These are phyloP conservation scores for Maniola jurtina DNA, from an alignment of 1,140 invertebrate species.

Conservation along the genomic window DNA sequence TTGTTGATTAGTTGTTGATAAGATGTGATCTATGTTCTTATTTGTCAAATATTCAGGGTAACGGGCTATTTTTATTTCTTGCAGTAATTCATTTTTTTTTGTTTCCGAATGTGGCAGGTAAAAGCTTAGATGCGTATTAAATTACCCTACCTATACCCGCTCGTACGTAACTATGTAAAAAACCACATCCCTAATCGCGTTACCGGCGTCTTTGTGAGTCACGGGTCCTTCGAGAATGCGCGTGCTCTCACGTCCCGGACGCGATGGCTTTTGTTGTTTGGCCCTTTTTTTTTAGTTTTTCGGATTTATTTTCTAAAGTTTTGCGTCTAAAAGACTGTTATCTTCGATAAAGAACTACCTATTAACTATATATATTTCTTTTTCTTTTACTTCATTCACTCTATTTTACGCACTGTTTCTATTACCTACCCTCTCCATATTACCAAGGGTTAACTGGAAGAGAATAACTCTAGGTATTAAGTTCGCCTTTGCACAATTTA, in stretches of 20 bases:
- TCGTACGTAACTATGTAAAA: slow-evolving; percentile 9
- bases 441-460: too few species aligned
- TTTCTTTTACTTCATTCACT: too few species aligned
- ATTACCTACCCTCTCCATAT: too few species aligned
- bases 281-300: slow-evolving; percentile 1
- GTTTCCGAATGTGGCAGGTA: not conserved
- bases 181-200: slow-evolving; percentile 45
- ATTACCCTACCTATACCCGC: not conserved
- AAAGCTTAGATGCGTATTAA: not conserved
- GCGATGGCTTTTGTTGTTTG: slow-evolving; percentile 17
- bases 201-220: slow-evolving; percentile 58
- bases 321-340: not conserved
- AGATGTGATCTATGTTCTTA: too few species aligned
- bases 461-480: too few species aligned
- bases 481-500: too few species aligned
- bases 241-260: slow-evolving; percentile 51
- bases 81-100: not conserved
- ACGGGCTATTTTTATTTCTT: too few species aligned
- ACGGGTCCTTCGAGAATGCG: slow-evolving; percentile 44
- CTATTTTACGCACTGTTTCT: too few species aligned
- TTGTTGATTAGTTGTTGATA: too few species aligned
- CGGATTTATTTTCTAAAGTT: too few species aligned
- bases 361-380: too few species aligned
- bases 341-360: not conserved
- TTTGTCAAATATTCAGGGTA: too few species aligned